Conservation (phyloP, 2,888 invertebrate genomes). For the Sarcophaga variegata region DNA sequence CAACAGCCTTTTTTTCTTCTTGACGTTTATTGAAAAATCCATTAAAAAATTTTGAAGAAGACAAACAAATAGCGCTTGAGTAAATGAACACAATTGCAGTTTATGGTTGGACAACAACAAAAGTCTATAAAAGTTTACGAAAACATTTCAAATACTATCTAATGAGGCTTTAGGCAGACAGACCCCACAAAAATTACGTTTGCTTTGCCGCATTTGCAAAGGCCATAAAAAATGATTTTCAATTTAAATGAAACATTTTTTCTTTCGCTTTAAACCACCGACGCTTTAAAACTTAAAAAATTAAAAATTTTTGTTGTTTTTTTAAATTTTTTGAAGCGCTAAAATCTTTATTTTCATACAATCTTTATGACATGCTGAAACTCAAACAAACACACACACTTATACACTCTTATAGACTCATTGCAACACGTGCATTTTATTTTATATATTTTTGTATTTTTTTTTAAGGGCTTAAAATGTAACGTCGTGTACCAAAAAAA, state of each 20-base stretch:
- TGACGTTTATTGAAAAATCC: neutral
- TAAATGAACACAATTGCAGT: conserved; percentile 22
- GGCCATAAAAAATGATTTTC: conserved; percentile 46
- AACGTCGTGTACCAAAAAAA: conserved; percentile 30
- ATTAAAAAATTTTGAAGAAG: neutral
- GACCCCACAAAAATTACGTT: conserved; percentile 21
- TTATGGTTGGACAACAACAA: conserved; percentile 32
- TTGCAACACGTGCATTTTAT: conserved; percentile 18
- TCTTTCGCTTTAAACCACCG: conserved; percentile 21
- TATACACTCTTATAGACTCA: neutral
- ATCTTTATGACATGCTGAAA: conserved; percentile 26
- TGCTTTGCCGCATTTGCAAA: neutral
- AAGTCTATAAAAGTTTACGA: conserved; percentile 31
- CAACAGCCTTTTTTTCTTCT: neutral
- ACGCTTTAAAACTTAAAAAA: neutral
- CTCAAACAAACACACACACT: conserved; percentile 3
- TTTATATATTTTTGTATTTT: neutral
- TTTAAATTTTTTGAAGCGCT: conserved; percentile 10
- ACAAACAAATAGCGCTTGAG: neutral
- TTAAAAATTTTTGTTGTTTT: neutral
- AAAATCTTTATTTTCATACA: neutral
- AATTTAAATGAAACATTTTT: conserved; percentile 36
- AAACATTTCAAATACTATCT: neutral
- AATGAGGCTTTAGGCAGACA: neutral
- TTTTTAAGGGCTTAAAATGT: conserved; percentile 24